Base-by-base conservation (phyloP, 2,888 invertebrate genomes). In the Falcaria lacertinaria region DNA sequence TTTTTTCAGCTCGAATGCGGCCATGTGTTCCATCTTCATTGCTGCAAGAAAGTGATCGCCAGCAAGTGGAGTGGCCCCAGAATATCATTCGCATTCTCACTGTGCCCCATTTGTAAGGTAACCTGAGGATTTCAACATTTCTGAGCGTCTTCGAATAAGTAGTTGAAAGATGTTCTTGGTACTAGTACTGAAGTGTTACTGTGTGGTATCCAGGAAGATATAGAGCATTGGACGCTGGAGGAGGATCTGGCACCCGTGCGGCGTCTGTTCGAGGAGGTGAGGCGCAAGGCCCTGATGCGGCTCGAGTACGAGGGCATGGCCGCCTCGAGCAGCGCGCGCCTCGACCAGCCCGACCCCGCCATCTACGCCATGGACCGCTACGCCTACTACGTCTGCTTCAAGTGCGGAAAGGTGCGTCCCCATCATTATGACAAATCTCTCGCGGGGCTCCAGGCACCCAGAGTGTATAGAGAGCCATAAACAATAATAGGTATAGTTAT, bases 61-160 rank as follows among this genome's bases (percentile, higher is more conserved):
- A 96, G 94, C 71, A 92, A 95, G 55, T 99, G 98, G 98, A 94
- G 94, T 32, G 98, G 98, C 1, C 98, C 99, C 0, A 91, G 98
- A 51, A 98, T 99, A 36, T 97, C 98, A 0, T 99, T 99, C 76
- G 95, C 97, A 1, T 99, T 99, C 80, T 94, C 98, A 0, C 92
- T 96, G 43, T 99, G 99, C 77, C 98, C 99, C 0, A 98, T 99
- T 64, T 99, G 99, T 85, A 98, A 98, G 91, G 94, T 95, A n/a
- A n/a, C n/a, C n/a, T n/a, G n/a, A n/a, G n/a, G n/a, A n/a, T n/a
- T n/a, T n/a, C n/a, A n/a, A n/a, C n/a, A n/a, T n/a, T n/a, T n/a
- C n/a, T n/a, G n/a, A n/a, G n/a, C n/a, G n/a, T n/a, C n/a, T n/a
- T n/a, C n/a, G n/a, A n/a, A n/a, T n/a, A n/a, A n/a, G n/a, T n/a